Evolutionary conservation across 2,113 vertebrate genomes (phyloP), one percentile per base, ranked within the genome.

Genomic region (Toxostoma redivivum): DNA sequence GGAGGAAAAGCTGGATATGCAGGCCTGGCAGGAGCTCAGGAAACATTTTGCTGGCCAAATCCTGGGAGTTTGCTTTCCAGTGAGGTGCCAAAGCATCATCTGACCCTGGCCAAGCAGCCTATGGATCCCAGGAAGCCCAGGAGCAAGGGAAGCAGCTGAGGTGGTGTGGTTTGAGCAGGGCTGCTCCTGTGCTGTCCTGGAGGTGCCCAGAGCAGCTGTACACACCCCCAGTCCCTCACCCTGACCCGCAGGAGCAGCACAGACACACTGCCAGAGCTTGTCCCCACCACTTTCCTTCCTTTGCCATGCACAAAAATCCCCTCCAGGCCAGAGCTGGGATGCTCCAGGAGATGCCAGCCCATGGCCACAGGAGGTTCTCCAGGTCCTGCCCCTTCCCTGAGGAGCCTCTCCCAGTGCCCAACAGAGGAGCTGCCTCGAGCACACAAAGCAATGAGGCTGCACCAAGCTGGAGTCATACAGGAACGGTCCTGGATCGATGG

Each of bases 241-340:
- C 27, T 35, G 14, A 5, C 45, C 60, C 16, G 1, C 24, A 9
- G 12, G 6, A 38, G 35, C 38, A 35, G 62, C 65, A 54, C 4
- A 0, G n/a, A 10, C 2, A 1, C 0, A 0, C n/a, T 33, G 40
- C 50, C 1, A 2, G 30, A 5, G 30, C 40, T 54, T 8, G 2
- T 25, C 45, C 69, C 47, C 31, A 33, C 10, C 19, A 11, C 19
- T 2, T 13, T 28, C 54, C 87, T 42, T 22, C 70, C 62, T 62
- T 31, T 14, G 11, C 50, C 28, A 30, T 4, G 19, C 17, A n/a
- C 44, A 5, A 15, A 20, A 28, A 23, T 12, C 18, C 10, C 3
- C 51, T 51, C 38, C 22, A 10, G 71, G 66, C 27, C 1, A 7
- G 20, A 67, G 64, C 54, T 77, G 25, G 31, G 3, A 7, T 0